Base-by-base conservation (phyloP, 2,888 invertebrate species). In the Apodemia hepburni region DNA sequence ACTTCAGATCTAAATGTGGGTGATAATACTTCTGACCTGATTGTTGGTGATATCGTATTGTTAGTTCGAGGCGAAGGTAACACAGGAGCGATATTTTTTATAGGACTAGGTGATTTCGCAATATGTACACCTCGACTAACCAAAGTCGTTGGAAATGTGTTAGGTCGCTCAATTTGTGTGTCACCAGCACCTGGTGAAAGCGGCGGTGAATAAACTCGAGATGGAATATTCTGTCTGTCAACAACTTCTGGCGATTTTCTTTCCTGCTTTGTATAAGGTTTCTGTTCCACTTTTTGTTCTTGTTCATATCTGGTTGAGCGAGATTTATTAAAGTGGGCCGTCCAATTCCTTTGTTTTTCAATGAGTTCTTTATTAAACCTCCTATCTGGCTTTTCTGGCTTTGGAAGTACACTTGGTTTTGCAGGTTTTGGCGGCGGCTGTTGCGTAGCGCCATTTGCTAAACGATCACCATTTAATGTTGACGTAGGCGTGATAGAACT, bases 311-410 rank as follows among this genome's bases (percentile, higher is more conserved):
- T 82, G 65, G 78, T 68, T 59, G 94, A 93, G 70, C 95, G 94
- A 61, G 95, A 93, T 89, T 96, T 97, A 65, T 96, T 95, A 81
- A 97, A 98, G 85, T 97, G 97, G 66, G 97, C 96, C 38, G 97
- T 97, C 97, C 97, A 98, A 87, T 97, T 98, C 78, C 95, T 95
- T 79, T 97, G 97, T 76, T 97, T 97, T 84, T 97, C 97, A 71
- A 97, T 97, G 63, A 97, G 90, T 81, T 97, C 97, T 71, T 97
- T 95, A 67, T 96, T 96, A 74, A 96, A 95, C 75, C 96, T 95
- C 63, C 96, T 92, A 79, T 97, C 97, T 3, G 97, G 96, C 82
- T 97, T 96, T 75, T 97, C 96, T 0, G 96, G 96, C 80, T 96
- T 96, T 15, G 94, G 93, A 72, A 93, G 89, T 65, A 93, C 90